Evolutionary conservation across 2,797 vertebrate species (phyloP).

Genomic region (Cyclopterus lumpus): DNA sequence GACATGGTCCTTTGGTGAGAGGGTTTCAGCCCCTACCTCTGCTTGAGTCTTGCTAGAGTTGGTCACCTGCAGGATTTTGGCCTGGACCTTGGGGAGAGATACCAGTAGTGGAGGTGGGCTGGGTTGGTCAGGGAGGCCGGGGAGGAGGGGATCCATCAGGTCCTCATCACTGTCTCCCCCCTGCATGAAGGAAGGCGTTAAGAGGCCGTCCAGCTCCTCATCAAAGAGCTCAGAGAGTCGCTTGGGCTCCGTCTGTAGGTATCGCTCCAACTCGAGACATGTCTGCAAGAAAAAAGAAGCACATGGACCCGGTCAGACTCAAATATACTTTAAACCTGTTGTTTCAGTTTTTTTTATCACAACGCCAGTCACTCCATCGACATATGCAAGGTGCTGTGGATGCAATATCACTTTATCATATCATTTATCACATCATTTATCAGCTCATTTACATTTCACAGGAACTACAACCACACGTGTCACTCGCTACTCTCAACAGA

Average conservation of each 20-base stretch:
- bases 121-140: conserved; percentile 84
- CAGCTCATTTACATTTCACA: not conserved
- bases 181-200: conserved; percentile 87
- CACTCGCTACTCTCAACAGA: not conserved
- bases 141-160: conserved; percentile 86
- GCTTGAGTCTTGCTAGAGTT: conserved; percentile 57
- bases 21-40: conserved; percentile 47
- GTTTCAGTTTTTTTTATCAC: not conserved
- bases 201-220: conserved; percentile 91
- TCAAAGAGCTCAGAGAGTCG: conserved; percentile 92
- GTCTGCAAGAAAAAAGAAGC: conserved; percentile 84
- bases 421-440: not conserved
- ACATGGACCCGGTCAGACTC: conserved; percentile 32
- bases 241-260: conserved; percentile 94
- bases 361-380: not conserved
- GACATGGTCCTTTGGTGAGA: conserved; percentile 80
- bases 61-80: conserved; percentile 79
- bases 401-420: not conserved
- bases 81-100: conserved; percentile 88
- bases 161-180: conserved; percentile 87
- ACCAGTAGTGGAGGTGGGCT: conserved; percentile 85
- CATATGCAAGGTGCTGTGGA: not conserved
- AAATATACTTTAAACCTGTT: not conserved
- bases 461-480: not conserved
- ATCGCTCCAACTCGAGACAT: conserved; percentile 94